Percentiles rank a stretch among this genome's conserved stretches.
These are phyloP conservation scores for Melitaea athalia DNA, from an alignment of 2,888 invertebrate genomes.

Conservation along the genomic window DNA sequence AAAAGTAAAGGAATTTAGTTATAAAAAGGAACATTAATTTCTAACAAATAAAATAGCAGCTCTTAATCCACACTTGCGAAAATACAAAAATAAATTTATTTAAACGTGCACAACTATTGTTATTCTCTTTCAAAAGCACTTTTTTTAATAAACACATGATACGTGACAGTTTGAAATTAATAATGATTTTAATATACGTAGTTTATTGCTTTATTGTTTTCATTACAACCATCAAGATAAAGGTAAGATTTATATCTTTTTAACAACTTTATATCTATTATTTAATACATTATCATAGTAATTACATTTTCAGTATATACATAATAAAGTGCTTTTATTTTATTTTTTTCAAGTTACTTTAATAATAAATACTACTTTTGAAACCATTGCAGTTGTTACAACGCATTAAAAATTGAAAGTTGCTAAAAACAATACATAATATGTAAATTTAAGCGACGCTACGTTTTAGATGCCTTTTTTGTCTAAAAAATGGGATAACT, in stretches of 20 bases:
- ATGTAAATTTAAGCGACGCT: constrained; percentile 2
- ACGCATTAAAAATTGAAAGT: not conserved
- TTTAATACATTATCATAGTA: constrained; percentile 49
- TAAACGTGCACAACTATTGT: constrained; percentile 28
- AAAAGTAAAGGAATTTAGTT: constrained; percentile 18
- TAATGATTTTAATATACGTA: constrained; percentile 8
- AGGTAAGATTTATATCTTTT: constrained; percentile 57
- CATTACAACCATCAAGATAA: constrained; percentile 63
- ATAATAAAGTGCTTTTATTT: constrained; percentile 15
- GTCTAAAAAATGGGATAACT: constrained; percentile 12
- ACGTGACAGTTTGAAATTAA: not conserved
- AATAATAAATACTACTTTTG: too few species aligned
- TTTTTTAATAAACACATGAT: not conserved
- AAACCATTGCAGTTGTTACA: constrained; percentile 7
- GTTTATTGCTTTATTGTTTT: constrained; percentile 64
- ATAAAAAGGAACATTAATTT: constrained; percentile 25
- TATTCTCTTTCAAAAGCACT: constrained; percentile 9
- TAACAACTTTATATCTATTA: constrained; percentile 58
- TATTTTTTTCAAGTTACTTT: not conserved
- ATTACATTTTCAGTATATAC: constrained; percentile 42
- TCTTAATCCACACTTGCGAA: constrained; percentile 27
- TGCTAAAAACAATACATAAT: not conserved
- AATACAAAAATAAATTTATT: constrained; percentile 41
- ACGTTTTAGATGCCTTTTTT: not conserved
- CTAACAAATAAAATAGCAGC: constrained; percentile 13